phyloP scores from a whole-genome alignment of 2,113 vertebrate genomes.

The Cyphomyrus discorhynchus region DNA sequence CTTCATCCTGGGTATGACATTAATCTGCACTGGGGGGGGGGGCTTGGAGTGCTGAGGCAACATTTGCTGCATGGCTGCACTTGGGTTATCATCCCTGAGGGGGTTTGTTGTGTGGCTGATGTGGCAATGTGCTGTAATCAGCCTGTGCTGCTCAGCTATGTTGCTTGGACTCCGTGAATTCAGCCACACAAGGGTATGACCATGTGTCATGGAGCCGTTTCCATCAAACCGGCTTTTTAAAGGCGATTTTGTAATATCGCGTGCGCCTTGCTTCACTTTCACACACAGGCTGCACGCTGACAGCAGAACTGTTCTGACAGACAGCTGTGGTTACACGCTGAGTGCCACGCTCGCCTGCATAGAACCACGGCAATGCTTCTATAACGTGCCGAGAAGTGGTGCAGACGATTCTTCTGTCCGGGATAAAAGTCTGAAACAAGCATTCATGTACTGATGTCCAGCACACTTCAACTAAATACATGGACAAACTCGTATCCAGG shows the following conservation, averaged over 20 bases:
- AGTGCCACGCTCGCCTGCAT: neutral
- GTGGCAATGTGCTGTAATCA: too few relatives aligned
- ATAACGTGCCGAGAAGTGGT: neutral
- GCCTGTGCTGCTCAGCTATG: too few relatives aligned
- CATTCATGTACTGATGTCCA: neutral
- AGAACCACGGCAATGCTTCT: neutral
- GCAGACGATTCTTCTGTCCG: neutral
- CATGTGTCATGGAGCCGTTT: neutral
- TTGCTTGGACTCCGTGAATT: neutral
- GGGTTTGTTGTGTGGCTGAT: too few relatives aligned
- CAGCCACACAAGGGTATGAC: neutral
- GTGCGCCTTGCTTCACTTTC: neutral
- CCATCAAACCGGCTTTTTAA: neutral
- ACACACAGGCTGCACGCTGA: neutral
- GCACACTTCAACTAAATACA: neutral
- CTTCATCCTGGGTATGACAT: too few relatives aligned
- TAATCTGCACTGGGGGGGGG: too few relatives aligned
- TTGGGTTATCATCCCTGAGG: too few relatives aligned
- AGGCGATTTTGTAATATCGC: neutral
- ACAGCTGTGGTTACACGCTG: neutral
- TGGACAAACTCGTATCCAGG: neutral
- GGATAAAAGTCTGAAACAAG: neutral
- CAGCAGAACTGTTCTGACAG: neutral
- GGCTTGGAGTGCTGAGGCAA: too few relatives aligned
- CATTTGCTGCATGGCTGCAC: too few relatives aligned